phyloP scores from a whole-genome alignment of 2,113 vertebrate genomes.

The Pedetes capensis region DNA sequence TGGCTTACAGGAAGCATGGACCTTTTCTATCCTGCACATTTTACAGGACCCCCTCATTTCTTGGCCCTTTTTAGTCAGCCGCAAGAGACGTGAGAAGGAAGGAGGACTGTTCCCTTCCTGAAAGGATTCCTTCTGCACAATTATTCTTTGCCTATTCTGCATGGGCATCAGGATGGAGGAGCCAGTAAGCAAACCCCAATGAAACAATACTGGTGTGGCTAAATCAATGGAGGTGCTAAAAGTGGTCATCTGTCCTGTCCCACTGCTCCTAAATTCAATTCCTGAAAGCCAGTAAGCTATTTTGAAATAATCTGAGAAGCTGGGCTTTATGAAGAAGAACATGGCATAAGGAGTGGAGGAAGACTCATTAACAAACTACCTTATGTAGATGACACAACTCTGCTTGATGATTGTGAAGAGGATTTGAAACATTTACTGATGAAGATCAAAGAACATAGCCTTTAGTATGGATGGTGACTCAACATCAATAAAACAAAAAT shows the following conservation, averaged over 20 bases:
- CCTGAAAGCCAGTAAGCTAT: background rate
- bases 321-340: no score
- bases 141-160: background rate
- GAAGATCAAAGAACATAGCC: no score
- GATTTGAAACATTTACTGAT: no score
- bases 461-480: no score
- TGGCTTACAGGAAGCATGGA: background rate
- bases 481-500: no score
- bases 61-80: background rate
- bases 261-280: background rate
- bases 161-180: background rate
- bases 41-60: background rate
- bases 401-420: no score
- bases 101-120: background rate
- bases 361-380: no score
- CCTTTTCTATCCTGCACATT: background rate
- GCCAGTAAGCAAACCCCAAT: background rate
- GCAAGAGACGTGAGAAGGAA: background rate
- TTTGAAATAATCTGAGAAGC: no score
- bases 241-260: background rate
- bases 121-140: background rate
- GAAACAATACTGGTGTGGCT: no score
- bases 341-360: no score
- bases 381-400: no score
- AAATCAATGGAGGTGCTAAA: background rate